Conservation (phyloP, 2,113 vertebrate species). For the Misgurnus mizolepis region DNA sequence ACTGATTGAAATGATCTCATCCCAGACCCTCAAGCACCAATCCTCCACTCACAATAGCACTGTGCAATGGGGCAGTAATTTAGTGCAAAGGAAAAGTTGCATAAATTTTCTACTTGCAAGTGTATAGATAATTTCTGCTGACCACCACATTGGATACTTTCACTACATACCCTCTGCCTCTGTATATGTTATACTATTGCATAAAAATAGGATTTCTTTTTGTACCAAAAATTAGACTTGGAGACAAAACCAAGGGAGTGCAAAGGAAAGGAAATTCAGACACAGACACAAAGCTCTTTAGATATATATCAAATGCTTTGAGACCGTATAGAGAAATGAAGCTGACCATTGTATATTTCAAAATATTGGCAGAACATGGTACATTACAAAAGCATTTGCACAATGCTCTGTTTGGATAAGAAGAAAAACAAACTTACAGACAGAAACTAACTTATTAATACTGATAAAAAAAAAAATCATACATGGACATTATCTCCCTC, state of each 20-base stretch:
- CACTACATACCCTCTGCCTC: constrained; percentile 53
- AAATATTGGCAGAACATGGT: not conserved
- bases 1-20: not conserved
- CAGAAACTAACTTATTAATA: constrained; percentile 1
- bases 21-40: constrained; percentile 60
- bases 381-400: constrained; percentile 21
- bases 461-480: not conserved
- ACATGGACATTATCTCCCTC: not conserved
- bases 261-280: constrained; percentile 36
- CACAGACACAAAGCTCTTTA: constrained; percentile 26
- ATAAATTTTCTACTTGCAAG: constrained; percentile 61
- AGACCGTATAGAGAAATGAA: constrained; percentile 24
- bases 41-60: constrained; percentile 52
- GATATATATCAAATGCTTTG: constrained; percentile 30
- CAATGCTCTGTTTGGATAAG: constrained; percentile 15
- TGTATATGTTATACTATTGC: constrained; percentile 54
- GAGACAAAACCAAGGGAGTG: constrained; percentile 36
- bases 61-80: constrained; percentile 57
- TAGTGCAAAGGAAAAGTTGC: constrained; percentile 71
- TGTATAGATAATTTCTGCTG: constrained; percentile 26
- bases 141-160: constrained; percentile 38
- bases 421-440: not conserved
- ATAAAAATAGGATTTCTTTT: constrained; percentile 47
- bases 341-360: constrained; percentile 18
- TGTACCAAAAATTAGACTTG: constrained; percentile 41